Evolutionary conservation across 2,797 vertebrate species (phyloP), one percentile per base, ranked within the genome.

Genomic region (Melanotaenia pygmaea): DNA sequence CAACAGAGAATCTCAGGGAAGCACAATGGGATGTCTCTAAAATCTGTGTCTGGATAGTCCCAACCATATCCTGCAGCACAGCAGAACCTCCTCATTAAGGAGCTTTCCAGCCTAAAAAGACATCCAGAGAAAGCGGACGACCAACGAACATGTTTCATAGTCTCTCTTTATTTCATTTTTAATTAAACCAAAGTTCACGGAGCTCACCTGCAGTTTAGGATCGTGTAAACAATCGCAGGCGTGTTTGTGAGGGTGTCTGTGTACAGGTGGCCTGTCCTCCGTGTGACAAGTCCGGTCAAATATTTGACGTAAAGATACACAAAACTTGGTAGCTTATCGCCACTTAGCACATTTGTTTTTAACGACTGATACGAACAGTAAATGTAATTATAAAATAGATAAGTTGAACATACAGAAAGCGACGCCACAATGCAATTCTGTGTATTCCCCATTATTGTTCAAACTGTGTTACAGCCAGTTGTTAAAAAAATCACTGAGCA

Each of bases 21-120:
- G 30, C 92, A 92, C 67, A 94, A 65, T 0, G 93, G 93, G 59
- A 92, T 26, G 81, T 94, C 94, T 84, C 93, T 90, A 84, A 79
- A 89, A 4, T 90, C 88, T 3, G 77, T 83, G 83, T 94, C 94
- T 20, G 94, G 93, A 72, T 94, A 95, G 64, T 95, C 93, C 93
- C 93, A 93, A 5, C 93, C 93, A 60, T 93, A 95, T 4, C 93
- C 93, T 1, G 82, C 86, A 35, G 74, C 84, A 6, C 76, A 63
- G 82, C 94, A 94, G 89, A 91, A 94, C 51, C 79, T 86, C 74
- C 92, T 90, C 80, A 94, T 14, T 64, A 68, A 10, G 1, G 10
- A 0, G 0, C 5, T 16, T 6, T 92, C 70, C 59, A 93, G 35
- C 76, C 93, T 95, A 71, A 32, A 22, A 61, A 20, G 9, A 51